Percentiles rank a stretch among this genome's conserved stretches.
Conservation (phyloP, 1,140 invertebrate species). For the Temnothorax longispinosus region DNA sequence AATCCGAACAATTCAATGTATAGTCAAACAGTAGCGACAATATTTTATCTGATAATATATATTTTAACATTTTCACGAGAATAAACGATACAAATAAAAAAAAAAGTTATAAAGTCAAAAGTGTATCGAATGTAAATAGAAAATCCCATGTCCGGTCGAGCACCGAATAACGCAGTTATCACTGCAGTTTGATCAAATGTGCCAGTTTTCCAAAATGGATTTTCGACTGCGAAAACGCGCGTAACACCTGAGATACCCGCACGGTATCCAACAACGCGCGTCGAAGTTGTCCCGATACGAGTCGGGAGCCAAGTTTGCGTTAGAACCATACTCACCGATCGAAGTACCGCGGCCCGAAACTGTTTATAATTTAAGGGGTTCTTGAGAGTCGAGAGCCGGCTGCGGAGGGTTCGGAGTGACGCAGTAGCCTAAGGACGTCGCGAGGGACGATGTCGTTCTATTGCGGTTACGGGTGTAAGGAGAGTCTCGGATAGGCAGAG, state of each 20-base stretch:
- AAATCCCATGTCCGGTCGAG: background rate
- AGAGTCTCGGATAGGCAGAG: conserved; percentile 21
- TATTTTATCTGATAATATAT: conserved; percentile 17
- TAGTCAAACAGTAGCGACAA: background rate
- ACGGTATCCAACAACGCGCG: background rate
- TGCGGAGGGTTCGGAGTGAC: conserved; percentile 35
- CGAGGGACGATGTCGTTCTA: conserved; percentile 26
- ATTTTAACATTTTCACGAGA: conserved; percentile 1
- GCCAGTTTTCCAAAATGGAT: conserved; percentile 1
- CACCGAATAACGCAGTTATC: background rate
- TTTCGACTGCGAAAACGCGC: background rate
- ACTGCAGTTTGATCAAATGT: background rate
- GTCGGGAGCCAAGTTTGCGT: conserved; percentile 59
- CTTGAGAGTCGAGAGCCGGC: conserved; percentile 45
- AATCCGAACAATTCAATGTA: conserved; percentile 15
- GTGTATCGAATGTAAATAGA: conserved; percentile 1
- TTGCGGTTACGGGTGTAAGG: conserved; percentile 47
- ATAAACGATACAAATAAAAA: conserved; percentile 20
- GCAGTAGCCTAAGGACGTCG: conserved; percentile 37
- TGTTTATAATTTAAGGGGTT: conserved; percentile 81
- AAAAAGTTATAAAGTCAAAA: conserved; percentile 40
- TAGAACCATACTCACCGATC: conserved; percentile 54
- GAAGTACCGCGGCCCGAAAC: conserved; percentile 67
- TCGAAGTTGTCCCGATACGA: conserved; percentile 18
- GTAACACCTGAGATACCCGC: background rate